These are phyloP conservation scores for Lutjanus campechanus DNA, from an alignment of 2,797 vertebrate species.

Conservation along the genomic window DNA sequence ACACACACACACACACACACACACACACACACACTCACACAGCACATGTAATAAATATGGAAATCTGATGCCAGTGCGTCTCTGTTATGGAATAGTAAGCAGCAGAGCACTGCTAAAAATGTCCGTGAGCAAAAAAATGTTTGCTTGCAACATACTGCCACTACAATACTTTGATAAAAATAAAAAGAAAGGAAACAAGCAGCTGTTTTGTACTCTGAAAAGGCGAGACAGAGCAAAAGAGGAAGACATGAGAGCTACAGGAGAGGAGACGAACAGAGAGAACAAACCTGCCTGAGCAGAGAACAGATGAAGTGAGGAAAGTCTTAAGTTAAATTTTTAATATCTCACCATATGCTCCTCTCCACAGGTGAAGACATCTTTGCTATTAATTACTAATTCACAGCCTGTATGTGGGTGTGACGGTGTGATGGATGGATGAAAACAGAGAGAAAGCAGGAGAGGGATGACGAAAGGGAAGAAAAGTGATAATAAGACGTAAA, in stretches of 20 bases:
- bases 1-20: constrained; percentile 26
- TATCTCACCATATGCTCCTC: constrained; percentile 77
- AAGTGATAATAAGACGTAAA: constrained; percentile 1
- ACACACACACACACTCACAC: constrained; percentile 26
- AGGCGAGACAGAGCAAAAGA: neutral
- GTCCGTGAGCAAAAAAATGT: constrained; percentile 36
- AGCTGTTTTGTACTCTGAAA: constrained; percentile 28
- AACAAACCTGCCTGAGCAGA: constrained; percentile 32
- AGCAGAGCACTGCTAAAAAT: constrained; percentile 53
- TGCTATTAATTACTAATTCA: constrained; percentile 69
- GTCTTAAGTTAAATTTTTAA: constrained; percentile 79
- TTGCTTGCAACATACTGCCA: constrained; percentile 22
- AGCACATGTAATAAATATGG: constrained; percentile 57
- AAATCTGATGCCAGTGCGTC: constrained; percentile 56
- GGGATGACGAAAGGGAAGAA: neutral
- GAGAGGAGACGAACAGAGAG: constrained; percentile 16
- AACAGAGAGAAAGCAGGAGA: constrained; percentile 12
- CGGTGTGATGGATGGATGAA: constrained; percentile 35
- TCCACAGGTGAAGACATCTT: constrained; percentile 76
- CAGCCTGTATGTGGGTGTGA: constrained; percentile 59
- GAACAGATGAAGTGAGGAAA: constrained; percentile 62
- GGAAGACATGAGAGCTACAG: neutral
- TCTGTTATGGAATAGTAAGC: constrained; percentile 50
- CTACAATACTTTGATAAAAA: constrained; percentile 29
- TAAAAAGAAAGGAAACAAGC: constrained; percentile 19